Percentiles rank a stretch among this genome's conserved stretches.
These are phyloP conservation scores for Acanthosepion pharaonis DNA, from an alignment of 2,888 invertebrate species.

Conservation along the genomic window DNA sequence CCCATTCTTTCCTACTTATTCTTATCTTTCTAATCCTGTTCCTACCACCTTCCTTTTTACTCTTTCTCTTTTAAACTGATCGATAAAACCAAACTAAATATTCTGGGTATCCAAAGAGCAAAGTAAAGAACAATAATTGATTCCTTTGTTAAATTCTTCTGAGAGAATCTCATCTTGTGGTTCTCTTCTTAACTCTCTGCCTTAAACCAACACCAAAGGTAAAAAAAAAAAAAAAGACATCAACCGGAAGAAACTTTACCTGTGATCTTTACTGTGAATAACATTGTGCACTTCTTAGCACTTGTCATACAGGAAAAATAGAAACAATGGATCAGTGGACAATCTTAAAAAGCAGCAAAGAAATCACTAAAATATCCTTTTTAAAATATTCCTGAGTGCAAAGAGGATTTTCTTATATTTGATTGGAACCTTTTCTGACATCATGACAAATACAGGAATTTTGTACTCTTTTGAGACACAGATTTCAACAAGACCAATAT, in stretches of 20 bases:
- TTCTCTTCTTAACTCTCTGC: neutral
- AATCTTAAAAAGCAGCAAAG: neutral
- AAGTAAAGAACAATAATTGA: neutral
- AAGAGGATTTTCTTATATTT: neutral
- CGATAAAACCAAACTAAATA: neutral
- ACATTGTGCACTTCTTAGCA: neutral
- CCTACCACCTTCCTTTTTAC: neutral
- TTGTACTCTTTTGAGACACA: no score
- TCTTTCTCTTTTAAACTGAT: neutral
- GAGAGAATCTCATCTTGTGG: neutral
- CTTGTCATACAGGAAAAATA: neutral
- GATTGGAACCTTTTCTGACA: neutral
- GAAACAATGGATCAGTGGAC: neutral
- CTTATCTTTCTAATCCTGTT: neutral
- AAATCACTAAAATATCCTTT: neutral
- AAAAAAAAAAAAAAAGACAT: neutral
- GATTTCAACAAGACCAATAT: no score
- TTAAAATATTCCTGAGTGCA: neutral
- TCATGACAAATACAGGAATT: no score
- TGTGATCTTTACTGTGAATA: neutral
- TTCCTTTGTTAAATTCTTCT: neutral
- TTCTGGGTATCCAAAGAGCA: neutral
- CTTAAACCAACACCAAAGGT: neutral
- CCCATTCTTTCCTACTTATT: no score
- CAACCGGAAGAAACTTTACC: neutral